phyloP scores from a whole-genome alignment of 2,113 vertebrate species.

The Pituophis catenifer region DNA sequence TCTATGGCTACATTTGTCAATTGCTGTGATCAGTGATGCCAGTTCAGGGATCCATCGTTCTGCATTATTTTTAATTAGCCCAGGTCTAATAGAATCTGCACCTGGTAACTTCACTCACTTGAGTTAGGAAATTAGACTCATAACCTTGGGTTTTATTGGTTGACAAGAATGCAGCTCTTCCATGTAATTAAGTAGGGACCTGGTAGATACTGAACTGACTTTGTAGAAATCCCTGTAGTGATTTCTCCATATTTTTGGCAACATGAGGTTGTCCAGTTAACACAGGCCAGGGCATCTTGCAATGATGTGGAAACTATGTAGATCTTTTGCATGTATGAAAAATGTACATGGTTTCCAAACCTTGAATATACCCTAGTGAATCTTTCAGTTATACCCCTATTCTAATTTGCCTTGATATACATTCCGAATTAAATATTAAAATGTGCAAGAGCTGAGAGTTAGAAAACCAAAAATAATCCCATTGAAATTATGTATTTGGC shows the following conservation, averaged over 20 bases:
- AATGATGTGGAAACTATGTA: not conserved
- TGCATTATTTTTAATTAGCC: not conserved
- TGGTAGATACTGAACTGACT: not conserved
- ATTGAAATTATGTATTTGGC: slow-evolving; percentile 7
- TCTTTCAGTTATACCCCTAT: too few relatives aligned
- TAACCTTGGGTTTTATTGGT: not conserved
- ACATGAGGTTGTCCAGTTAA: not conserved
- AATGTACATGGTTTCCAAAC: not conserved
- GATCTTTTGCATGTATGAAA: not conserved
- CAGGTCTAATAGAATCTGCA: not conserved
- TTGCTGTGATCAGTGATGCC: not conserved
- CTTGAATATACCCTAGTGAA: not conserved
- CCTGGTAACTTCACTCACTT: not conserved
- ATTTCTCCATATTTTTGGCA: not conserved
- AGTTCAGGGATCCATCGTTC: not conserved
- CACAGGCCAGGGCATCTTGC: not conserved
- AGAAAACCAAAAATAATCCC: not conserved
- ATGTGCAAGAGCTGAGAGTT: not conserved
- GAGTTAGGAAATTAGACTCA: not conserved
- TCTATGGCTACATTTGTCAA: not conserved
- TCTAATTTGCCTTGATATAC: not conserved
- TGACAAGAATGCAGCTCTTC: not conserved
- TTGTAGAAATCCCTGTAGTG: not conserved
- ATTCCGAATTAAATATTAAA: not conserved
- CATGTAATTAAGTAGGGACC: not conserved